Evolutionary conservation across 2,797 vertebrate species (phyloP), one percentile per base, ranked within the genome.

Genomic region (Paratrypauchen microcephalus): DNA sequence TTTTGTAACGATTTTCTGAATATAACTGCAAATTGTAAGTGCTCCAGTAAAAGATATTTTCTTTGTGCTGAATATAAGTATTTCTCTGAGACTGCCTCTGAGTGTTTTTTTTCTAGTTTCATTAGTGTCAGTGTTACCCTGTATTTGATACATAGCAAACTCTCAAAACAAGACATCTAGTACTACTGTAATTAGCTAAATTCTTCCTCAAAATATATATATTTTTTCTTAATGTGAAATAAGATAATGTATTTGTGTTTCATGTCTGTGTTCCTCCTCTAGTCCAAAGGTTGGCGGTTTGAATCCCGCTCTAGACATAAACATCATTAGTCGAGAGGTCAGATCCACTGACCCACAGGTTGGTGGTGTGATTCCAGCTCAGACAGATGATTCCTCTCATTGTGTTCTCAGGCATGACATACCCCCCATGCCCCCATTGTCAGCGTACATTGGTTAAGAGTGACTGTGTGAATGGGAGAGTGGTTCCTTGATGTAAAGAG

Each of bases 131-230:
- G 50, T 52, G 19, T 52, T 52, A 52, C 7, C 15, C 48, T 55
- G 52, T 55, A 9, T 23, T 12, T 55, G 3, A 56, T 56, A 57
- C 7, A 6, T 64, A 52, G 19, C 32, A 54, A 71, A 48, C 74
- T 61, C 30, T 56, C 23, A 15, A 8, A 59, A 59, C 54, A 21
- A 36, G 13, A 15, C 19, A 15, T 50, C 30, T 24, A 41, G 39
- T 13, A 45, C 41, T 45, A 45, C 41, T 15, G 16, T 45, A 45
- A 45, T 45, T 45, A 45, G 45, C 52, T 54, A 4, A 21, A 7
- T 8, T 52, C 19, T 52, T 52, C 50, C 11, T 55, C 21, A 28
- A 69, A 15, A 66, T 41, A 50, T n/a, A n/a, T n/a, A n/a, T n/a
- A n/a, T n/a, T n/a, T n/a, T n/a, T n/a, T 64, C 47, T n/a, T 18